Conservation (phyloP, 2,113 vertebrate species). For the Rhegmatorhina hoffmannsi region DNA sequence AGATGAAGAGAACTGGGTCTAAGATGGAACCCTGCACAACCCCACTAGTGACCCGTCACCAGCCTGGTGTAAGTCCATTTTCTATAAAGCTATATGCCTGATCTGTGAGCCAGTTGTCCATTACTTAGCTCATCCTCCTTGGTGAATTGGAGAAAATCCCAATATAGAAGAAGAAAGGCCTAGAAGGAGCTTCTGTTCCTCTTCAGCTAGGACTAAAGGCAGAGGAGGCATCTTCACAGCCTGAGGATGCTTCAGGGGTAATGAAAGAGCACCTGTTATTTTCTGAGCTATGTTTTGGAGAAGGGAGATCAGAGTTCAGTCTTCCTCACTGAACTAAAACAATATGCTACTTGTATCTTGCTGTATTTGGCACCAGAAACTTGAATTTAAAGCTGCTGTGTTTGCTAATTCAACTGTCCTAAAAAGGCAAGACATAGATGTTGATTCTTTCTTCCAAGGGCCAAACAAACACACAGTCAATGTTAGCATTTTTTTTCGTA, state of each 20-base stretch:
- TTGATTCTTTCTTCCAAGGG: not conserved
- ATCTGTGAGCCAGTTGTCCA: not conserved
- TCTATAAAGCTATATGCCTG: not conserved
- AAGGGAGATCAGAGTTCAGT: not conserved
- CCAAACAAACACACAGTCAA: not conserved
- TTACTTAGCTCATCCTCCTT: not conserved
- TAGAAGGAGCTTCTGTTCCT: not conserved
- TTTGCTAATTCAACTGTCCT: not conserved
- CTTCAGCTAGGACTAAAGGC: not conserved
- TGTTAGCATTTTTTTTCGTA: not conserved
- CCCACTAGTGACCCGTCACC: rapidly evolving
- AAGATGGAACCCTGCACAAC: not conserved
- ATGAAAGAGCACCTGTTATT: not conserved
- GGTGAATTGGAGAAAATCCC: not conserved
- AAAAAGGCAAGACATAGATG: not conserved
- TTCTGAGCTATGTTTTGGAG: not conserved
- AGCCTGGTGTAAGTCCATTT: not conserved
- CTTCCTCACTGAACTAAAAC: not conserved
- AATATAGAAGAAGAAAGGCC: not conserved
- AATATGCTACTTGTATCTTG: not conserved
- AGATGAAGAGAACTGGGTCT: not conserved
- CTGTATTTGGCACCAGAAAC: not conserved
- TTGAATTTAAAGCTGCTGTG: not conserved
- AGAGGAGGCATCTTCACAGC: not conserved
- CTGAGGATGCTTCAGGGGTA: not conserved